Evolutionary conservation across 2,113 vertebrate genomes (phyloP).

Genomic region (Dasyurus viverrinus): DNA sequence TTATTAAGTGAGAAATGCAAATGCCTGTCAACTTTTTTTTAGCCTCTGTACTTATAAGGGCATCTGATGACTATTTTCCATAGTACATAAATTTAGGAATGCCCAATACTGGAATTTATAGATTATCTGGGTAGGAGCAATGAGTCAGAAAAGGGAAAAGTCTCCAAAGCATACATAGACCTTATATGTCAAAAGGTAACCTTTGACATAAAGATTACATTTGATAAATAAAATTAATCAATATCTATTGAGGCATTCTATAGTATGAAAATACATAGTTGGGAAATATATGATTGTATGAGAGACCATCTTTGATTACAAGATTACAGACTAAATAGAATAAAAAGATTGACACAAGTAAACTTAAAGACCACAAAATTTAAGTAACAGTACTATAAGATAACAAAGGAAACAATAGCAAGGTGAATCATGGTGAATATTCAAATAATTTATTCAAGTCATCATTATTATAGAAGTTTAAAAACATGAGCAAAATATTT

Average conservation of each 20-base stretch:
- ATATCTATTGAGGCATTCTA: background rate
- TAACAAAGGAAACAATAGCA: background rate
- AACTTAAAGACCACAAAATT: background rate
- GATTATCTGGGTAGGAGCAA: background rate
- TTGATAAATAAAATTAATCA: background rate
- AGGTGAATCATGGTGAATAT: background rate
- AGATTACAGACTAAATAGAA: background rate
- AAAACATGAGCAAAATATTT: background rate
- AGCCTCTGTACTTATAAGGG: background rate
- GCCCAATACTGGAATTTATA: background rate
- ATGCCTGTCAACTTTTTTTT: background rate
- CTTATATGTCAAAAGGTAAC: background rate
- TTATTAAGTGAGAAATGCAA: background rate
- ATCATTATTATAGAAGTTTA: background rate
- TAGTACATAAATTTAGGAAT: background rate
- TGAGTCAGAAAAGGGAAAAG: background rate
- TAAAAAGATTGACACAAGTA: background rate
- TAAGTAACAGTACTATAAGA: background rate
- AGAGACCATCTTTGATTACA: background rate
- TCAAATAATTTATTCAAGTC: background rate
- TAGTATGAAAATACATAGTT: background rate
- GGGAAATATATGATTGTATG: background rate
- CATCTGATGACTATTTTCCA: background rate
- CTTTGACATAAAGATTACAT: background rate
- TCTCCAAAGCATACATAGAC: background rate